Conservation (phyloP, 2,888 invertebrate genomes). For the Latrodectus elegans region DNA sequence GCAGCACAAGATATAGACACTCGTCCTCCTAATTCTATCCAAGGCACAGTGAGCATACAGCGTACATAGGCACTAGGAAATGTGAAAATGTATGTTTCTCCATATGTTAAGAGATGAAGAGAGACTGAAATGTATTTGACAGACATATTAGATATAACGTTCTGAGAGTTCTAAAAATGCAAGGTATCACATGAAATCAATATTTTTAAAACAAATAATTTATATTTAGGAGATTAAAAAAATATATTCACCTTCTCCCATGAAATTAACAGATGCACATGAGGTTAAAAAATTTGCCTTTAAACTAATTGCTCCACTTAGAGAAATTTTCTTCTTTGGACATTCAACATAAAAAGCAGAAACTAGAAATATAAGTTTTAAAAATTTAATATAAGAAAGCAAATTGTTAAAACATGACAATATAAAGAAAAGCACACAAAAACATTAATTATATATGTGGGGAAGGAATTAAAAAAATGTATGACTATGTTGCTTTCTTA, state of each 20-base stretch:
- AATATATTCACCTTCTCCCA: constrained; percentile 87
- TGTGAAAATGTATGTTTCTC: constrained; percentile 95
- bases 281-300: constrained; percentile 99
- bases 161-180: too few species aligned
- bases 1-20: constrained; percentile 92
- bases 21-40: constrained; percentile 98
- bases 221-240: neutral
- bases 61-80: constrained; percentile 96
- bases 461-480: too few species aligned
- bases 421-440: too few species aligned
- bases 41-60: constrained; percentile 97
- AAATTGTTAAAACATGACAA: too few species aligned
- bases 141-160: too few species aligned
- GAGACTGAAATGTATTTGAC: constrained; percentile 33
- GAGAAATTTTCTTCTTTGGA: constrained; percentile 88
- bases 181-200: too few species aligned
- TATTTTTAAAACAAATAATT: neutral
- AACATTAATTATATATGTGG: too few species aligned
- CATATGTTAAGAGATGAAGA: constrained; percentile 90
- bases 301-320: constrained; percentile 98
- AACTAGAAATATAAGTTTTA: constrained; percentile 75
- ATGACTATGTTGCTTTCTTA: too few species aligned
- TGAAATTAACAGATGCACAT: constrained; percentile 95
- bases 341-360: constrained; percentile 99
- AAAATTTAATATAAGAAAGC: too few species aligned